phyloP scores from a whole-genome alignment of 1,140 invertebrate genomes.

The Heliconius melpomene region DNA sequence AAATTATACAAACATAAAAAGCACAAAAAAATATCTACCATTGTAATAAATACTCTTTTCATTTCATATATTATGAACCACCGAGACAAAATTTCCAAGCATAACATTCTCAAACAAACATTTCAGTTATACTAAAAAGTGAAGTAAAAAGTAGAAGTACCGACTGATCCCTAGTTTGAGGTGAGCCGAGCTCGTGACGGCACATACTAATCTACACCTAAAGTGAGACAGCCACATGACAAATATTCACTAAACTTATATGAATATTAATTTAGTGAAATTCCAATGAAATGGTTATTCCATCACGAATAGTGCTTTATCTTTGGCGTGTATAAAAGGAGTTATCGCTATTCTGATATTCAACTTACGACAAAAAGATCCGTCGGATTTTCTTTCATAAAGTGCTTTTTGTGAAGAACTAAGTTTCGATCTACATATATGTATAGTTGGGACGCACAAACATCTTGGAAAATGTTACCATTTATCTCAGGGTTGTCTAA shows the following conservation, averaged over 20 bases:
- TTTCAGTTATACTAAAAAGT: conserved; percentile 24
- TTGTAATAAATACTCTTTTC: conserved; percentile 4
- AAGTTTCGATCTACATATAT: conserved; percentile 50
- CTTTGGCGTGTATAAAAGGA: conserved; percentile 13
- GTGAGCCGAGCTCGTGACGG: conserved; percentile 58
- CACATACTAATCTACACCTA: conserved; percentile 62
- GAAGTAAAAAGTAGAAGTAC: conserved; percentile 49
- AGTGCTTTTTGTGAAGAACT: conserved; percentile 57
- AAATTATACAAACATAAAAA: not conserved
- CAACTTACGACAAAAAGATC: conserved; percentile 47
- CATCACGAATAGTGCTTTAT: not conserved
- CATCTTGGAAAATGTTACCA: conserved; percentile 55
- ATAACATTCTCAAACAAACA: conserved; percentile 28
- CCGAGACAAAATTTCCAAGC: conserved; percentile 26
- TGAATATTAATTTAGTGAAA: conserved; percentile 39
- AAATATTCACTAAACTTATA: conserved; percentile 49
- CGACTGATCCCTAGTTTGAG: conserved; percentile 57
- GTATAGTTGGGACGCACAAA: conserved; percentile 50
- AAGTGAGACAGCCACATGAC: conserved; percentile 52
- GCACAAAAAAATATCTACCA: not conserved
- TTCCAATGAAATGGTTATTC: conserved; percentile 17
- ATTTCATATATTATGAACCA: not conserved
- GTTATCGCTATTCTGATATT: conserved; percentile 31
- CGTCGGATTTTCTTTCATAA: conserved; percentile 45
- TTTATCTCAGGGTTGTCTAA: conserved; percentile 47